phyloP scores from a whole-genome alignment of 2,113 vertebrate species.

The Triplophysa rosa region DNA sequence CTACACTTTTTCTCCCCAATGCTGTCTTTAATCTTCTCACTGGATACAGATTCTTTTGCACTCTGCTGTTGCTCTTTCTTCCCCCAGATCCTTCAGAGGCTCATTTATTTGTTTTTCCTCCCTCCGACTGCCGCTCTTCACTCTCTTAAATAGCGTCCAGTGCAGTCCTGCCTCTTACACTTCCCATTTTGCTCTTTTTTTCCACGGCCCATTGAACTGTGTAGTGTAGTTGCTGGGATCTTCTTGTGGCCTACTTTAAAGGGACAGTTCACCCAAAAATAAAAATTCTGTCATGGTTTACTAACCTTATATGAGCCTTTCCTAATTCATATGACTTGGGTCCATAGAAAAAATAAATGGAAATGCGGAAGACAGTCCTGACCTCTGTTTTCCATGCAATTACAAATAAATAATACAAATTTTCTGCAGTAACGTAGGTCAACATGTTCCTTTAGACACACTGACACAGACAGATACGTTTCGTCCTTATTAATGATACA shows the following conservation, averaged over 20 bases:
- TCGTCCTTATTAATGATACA: neutral
- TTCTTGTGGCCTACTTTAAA: slow-evolving; percentile 22
- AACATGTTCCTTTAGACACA: too few relatives aligned
- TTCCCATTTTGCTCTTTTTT: neutral
- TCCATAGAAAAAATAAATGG: too few relatives aligned
- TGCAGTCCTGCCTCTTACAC: neutral
- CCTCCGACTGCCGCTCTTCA: neutral
- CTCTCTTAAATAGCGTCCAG: neutral
- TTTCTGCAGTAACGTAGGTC: too few relatives aligned
- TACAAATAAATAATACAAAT: too few relatives aligned
- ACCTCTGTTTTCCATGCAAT: too few relatives aligned
- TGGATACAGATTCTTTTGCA: neutral
- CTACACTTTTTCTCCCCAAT: neutral
- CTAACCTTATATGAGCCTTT: too few relatives aligned
- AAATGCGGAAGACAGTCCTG: too few relatives aligned
- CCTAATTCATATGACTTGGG: too few relatives aligned
- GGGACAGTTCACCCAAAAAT: neutral
- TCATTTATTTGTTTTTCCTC: slow-evolving; percentile 10
- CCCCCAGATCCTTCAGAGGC: neutral
- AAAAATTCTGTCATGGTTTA: too few relatives aligned
- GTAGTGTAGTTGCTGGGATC: slow-evolving; percentile 23
- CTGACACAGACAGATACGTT: too few relatives aligned
- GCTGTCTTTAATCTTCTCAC: slow-evolving; percentile 8
- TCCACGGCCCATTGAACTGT: slow-evolving; percentile 35
- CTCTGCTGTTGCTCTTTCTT: neutral